phyloP scores from a whole-genome alignment of 2,113 vertebrate species.

The Panthera uncia region DNA sequence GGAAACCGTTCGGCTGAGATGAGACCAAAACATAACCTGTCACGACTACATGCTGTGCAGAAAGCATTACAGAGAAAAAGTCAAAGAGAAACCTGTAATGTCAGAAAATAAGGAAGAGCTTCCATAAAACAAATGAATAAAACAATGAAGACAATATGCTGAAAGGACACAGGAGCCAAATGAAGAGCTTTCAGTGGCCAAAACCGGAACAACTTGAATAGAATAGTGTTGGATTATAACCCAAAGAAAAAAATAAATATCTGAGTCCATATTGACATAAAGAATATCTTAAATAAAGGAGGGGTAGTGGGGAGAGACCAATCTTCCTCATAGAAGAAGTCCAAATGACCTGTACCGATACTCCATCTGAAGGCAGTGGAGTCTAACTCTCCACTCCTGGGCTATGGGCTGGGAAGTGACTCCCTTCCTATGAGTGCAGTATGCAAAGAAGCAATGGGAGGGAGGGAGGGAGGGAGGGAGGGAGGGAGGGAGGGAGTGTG shows the following conservation, averaged over 20 bases:
- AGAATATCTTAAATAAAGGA: neutral
- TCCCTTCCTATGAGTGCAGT: neutral
- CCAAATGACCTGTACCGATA: neutral
- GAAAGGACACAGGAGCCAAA: neutral
- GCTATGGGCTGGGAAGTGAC: neutral
- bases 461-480: neutral
- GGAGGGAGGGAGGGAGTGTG: neutral
- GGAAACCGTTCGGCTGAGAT: neutral
- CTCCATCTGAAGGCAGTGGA: neutral
- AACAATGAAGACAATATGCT: neutral
- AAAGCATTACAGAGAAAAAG: neutral
- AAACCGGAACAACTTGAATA: neutral
- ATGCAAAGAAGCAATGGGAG: rapidly evolving
- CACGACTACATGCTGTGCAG: neutral
- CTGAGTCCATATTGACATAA: neutral
- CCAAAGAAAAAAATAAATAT: slow-evolving; percentile 30
- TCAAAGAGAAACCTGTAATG: neutral
- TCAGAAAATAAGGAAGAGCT: neutral
- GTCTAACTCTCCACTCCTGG: too few relatives aligned
- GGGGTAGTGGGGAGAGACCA: neutral
- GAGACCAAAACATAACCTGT: neutral
- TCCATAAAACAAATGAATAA: neutral
- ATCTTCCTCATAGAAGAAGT: neutral
- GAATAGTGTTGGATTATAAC: neutral
- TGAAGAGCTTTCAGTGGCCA: neutral